A percentile compares a stretch with the other conserved stretches of the same genome.
Conservation (phyloP, 2,888 invertebrate species). For the Zelleria hepariella region DNA sequence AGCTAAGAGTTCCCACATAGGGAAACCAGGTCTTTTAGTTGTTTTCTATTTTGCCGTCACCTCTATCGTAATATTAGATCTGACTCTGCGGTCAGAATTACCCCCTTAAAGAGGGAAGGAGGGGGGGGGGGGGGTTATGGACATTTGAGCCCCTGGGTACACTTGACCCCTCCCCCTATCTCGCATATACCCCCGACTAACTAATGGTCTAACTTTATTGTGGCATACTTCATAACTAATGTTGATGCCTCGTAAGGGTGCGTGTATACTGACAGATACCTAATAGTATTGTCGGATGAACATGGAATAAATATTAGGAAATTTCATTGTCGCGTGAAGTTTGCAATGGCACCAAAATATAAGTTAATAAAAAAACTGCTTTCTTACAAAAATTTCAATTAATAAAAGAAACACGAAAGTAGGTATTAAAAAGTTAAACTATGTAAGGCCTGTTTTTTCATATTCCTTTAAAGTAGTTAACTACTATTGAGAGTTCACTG, state of each 20-base stretch:
- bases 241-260: constrained; percentile 1
- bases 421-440: too few relatives aligned
- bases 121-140: constrained; percentile 37
- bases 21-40: background rate
- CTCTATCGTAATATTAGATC: constrained; percentile 60
- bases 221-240: constrained; percentile 7
- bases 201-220: constrained; percentile 47
- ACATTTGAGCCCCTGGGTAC: constrained; percentile 68
- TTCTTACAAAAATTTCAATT: too few relatives aligned
- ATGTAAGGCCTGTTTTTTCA: too few relatives aligned
- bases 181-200: constrained; percentile 66
- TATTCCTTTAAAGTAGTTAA: too few relatives aligned
- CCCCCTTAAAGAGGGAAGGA: constrained; percentile 40
- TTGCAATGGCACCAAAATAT: too few relatives aligned
- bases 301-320: background rate
- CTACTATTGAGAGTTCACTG: too few relatives aligned
- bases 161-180: constrained; percentile 62
- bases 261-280: background rate
- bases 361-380: too few relatives aligned
- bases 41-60: background rate
- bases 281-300: background rate
- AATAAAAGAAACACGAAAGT: too few relatives aligned
- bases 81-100: constrained; percentile 62
- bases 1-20: too few relatives aligned
- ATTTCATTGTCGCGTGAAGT: too few relatives aligned